A percentile compares a stretch with the other conserved stretches of the same genome.
Conservation (phyloP, 2,888 invertebrate species). For the Leptopilina drosophilae region DNA sequence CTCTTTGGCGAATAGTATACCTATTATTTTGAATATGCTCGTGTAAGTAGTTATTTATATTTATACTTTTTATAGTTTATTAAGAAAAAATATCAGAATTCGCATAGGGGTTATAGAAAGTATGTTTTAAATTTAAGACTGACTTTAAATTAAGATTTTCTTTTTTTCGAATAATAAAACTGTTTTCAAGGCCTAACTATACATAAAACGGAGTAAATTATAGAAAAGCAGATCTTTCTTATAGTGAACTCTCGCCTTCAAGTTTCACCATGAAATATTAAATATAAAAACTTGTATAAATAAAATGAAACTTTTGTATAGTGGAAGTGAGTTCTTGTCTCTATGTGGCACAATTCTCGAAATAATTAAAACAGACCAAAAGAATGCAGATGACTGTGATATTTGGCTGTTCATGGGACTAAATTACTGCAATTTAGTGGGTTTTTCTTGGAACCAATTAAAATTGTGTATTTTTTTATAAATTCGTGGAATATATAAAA, state of each 20-base stretch:
- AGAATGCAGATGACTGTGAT: constrained; percentile 7
- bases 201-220: constrained; percentile 16
- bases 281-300: not conserved
- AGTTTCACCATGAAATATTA: constrained; percentile 2
- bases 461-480: not conserved
- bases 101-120: too few species aligned
- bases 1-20: too few species aligned
- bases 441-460: constrained; percentile 19
- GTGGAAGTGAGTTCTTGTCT: not conserved
- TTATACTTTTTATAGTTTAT: too few species aligned
- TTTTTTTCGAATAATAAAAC: not conserved
- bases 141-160: too few species aligned
- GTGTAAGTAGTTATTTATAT: too few species aligned
- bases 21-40: too few species aligned
- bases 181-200: too few species aligned
- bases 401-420: constrained; percentile 19
- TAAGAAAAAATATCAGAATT: too few species aligned
- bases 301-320: not conserved
- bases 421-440: constrained; percentile 1
- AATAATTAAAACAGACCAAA: constrained; percentile 18
- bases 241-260: constrained; percentile 16
- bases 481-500: constrained; percentile 23
- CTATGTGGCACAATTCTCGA: constrained; percentile 17
- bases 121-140: too few species aligned
- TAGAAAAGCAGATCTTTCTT: not conserved